These are phyloP conservation scores for Enoplosus armatus DNA, from an alignment of 2,797 vertebrate genomes.

Conservation along the genomic window DNA sequence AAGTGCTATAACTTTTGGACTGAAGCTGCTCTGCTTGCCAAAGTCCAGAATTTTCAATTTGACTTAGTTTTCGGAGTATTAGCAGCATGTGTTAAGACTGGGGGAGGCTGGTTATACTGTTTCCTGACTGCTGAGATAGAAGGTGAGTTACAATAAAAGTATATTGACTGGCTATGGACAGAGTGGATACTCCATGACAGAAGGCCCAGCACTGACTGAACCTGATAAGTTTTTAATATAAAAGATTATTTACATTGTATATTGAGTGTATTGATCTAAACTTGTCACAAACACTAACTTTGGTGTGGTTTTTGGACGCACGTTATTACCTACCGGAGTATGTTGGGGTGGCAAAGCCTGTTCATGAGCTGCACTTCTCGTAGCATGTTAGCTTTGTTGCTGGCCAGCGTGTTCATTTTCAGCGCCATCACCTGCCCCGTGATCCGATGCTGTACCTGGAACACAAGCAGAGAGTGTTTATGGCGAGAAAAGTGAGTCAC, in stretches of 20 bases:
- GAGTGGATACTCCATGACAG: no score
- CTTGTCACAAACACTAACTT: not conserved
- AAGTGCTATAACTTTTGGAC: no score
- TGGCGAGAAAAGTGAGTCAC: not conserved
- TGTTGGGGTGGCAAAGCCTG: conserved; percentile 95
- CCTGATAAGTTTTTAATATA: not conserved
- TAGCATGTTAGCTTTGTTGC: conserved; percentile 96
- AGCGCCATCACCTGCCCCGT: conserved; percentile 97
- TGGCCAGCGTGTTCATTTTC: conserved; percentile 97
- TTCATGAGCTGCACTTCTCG: conserved; percentile 99
- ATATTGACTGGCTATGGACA: not conserved
- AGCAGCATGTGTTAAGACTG: no score
- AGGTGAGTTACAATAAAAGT: not conserved
- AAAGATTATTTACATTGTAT: not conserved
- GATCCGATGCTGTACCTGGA: conserved; percentile 93
- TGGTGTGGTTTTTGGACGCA: not conserved
- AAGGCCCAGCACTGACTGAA: not conserved
- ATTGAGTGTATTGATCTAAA: not conserved
- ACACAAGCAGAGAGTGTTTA: conserved; percentile 17
- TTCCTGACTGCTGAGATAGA: not conserved
- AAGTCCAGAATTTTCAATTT: no score
- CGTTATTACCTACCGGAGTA: conserved; percentile 72
- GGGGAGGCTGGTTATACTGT: not conserved
- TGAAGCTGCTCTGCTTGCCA: no score
- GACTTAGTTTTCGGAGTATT: no score